Evolutionary conservation across 2,888 invertebrate genomes (phyloP).

Genomic region (Patella pellucida): DNA sequence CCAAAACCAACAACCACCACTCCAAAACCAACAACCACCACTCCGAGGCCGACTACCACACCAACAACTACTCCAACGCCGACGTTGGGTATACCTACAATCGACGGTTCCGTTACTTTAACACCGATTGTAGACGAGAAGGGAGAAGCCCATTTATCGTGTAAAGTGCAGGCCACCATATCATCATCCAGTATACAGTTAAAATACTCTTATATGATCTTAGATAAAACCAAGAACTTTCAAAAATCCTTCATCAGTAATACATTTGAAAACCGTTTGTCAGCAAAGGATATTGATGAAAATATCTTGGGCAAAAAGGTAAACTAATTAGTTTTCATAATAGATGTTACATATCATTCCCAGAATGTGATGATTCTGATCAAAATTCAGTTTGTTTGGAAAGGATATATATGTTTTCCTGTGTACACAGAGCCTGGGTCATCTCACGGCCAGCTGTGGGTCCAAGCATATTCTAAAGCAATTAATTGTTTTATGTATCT

Average conservation of each 20-base stretch:
- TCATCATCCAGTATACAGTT: constrained; percentile 12
- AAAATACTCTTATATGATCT: background rate
- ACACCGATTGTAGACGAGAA: constrained; percentile 32
- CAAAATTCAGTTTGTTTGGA: no score
- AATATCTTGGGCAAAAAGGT: background rate
- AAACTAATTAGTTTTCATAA: background rate
- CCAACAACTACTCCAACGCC: constrained; percentile 31
- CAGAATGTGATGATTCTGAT: no score
- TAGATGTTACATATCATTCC: no score
- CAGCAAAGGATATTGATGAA: background rate
- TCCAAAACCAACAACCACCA: constrained; percentile 33
- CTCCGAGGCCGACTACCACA: constrained; percentile 32
- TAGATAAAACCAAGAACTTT: background rate
- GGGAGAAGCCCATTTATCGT: constrained; percentile 41
- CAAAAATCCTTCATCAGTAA: background rate
- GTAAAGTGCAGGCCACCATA: constrained; percentile 32
- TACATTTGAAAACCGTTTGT: background rate
- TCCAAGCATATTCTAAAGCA: no score
- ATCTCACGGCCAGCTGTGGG: no score
- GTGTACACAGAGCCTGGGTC: no score
- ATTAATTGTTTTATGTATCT: no score
- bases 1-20: constrained; percentile 33
- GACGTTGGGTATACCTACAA: constrained; percentile 36
- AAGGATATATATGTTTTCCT: no score
- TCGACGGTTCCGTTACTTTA: constrained; percentile 31